Evolutionary conservation across 2,888 invertebrate species (phyloP).

Genomic region (Morpho helenor): DNA sequence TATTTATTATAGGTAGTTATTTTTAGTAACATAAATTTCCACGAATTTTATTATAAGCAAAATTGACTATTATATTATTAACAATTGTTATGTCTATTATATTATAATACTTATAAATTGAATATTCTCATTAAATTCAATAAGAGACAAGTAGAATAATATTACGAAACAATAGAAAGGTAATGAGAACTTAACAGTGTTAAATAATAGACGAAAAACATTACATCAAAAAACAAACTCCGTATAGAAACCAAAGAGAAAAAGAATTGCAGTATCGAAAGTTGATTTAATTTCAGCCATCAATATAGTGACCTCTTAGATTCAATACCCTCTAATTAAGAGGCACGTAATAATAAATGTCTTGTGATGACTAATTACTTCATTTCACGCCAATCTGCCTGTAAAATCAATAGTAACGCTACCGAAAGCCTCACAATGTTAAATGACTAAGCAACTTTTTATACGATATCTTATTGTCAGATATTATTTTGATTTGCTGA

Average conservation of each 20-base stretch:
- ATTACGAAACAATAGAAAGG: background rate
- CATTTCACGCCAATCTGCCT: slow-evolving; percentile 22
- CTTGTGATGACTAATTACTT: slow-evolving; percentile 21
- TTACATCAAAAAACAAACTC: too few species aligned
- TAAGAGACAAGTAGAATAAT: too few species aligned
- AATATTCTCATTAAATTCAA: too few species aligned
- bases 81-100: too few species aligned
- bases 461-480: slow-evolving; percentile 65
- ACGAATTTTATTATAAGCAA: too few species aligned
- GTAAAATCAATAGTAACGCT: slow-evolving; percentile 31
- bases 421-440: slow-evolving; percentile 37
- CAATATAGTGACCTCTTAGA: slow-evolving; percentile 1
- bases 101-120: too few species aligned
- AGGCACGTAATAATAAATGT: slow-evolving; percentile 16
- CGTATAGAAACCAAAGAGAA: background rate
- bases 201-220: too few species aligned
- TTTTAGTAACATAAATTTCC: too few species aligned
- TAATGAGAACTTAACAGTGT: background rate
- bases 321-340: slow-evolving; percentile 13
- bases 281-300: slow-evolving; percentile 4
- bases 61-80: too few species aligned
- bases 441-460: slow-evolving; percentile 53
- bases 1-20: too few species aligned
- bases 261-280: slow-evolving; percentile 8
- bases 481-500: slow-evolving; percentile 60